These are phyloP conservation scores for Myripristis murdjan DNA, from an alignment of 2,797 vertebrate genomes.

Conservation along the genomic window DNA sequence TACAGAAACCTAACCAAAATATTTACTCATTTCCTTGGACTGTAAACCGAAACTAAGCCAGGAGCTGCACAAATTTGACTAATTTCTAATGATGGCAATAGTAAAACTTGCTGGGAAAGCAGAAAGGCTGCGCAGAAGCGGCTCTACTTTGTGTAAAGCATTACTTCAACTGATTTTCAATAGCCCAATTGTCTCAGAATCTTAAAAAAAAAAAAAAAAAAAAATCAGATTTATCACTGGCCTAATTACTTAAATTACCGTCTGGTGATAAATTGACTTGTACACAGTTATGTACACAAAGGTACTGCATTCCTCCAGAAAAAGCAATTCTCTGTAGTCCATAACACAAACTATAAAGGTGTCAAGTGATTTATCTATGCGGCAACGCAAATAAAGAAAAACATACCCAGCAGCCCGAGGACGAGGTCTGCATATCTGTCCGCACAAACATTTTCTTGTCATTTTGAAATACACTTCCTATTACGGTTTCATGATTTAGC, in stretches of 20 bases:
- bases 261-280: conserved; percentile 71
- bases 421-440: conserved; percentile 69
- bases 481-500: conserved; percentile 50
- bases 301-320: conserved; percentile 70
- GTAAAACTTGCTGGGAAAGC: conserved; percentile 19
- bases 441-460: conserved; percentile 53
- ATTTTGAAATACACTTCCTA: conserved; percentile 59
- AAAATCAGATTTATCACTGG: conserved; percentile 77
- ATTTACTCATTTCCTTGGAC: conserved; percentile 21
- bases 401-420: conserved; percentile 65
- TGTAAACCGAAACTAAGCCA: neutral
- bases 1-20: conserved; percentile 10
- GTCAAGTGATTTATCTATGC: conserved; percentile 78
- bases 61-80: neutral
- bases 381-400: conserved; percentile 76
- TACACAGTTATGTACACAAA: conserved; percentile 71
- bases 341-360: conserved; percentile 70
- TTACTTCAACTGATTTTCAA: conserved; percentile 58
- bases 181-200: conserved; percentile 59
- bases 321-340: conserved; percentile 80
- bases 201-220: conserved; percentile 52
- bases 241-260: conserved; percentile 80
- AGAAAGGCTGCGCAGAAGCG: conserved; percentile 33
- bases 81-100: neutral
- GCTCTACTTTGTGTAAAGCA: conserved; percentile 42